Base-by-base conservation (phyloP, 2,797 vertebrate genomes). In the Neosilurus mollespiculum region DNA sequence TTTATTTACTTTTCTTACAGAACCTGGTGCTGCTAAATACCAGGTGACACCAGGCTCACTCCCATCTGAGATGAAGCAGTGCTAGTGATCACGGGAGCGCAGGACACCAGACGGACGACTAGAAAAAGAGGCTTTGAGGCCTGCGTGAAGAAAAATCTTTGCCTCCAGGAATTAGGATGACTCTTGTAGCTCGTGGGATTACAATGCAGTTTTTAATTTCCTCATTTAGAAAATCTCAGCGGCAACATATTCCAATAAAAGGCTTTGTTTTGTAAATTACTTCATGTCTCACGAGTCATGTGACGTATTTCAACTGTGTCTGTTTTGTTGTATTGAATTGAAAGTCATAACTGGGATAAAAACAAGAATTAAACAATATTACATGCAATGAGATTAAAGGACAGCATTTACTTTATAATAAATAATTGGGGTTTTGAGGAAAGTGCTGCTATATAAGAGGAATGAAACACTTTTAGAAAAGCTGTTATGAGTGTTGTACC, bases 11-110 rank as follows among this genome's bases (percentile, higher is more conserved):
- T 85, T 53, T 59, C 81, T 67, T 75, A 20, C 62, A 94, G 94
- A 94, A 87, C 93, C 93, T 51, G 80, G 90, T 10, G 84, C 7
- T 56, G 0, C 87, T 20, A 86, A 84, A 7, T 94, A 95, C 83
- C 89, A 0, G 0, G 0, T 93, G 0, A 81, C 4, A 2, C 0
- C 86, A 24, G 90, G 87, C 79, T 81, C 9, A 0, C 93, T 94
- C 81, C 93, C 94, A 58, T 95, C 94, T 53, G 93, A 95, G 89
- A 94, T 94, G 59, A 11, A 75, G 1, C 87, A 83, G 88, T 94
- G 94, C 49, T 6, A 5, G 0, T 64, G 53, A 65, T n/a, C 26
- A 59, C 9, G 0, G 61, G 16, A 64, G 54, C 8, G 30, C 8
- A 1, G 51, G 30, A 54, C 26, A 67, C 43, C 8, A 4, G 51